Evolutionary conservation across 1,140 invertebrate species (phyloP), one percentile per base, ranked within the genome.

Genomic region (Zaprionus vittiger): DNA sequence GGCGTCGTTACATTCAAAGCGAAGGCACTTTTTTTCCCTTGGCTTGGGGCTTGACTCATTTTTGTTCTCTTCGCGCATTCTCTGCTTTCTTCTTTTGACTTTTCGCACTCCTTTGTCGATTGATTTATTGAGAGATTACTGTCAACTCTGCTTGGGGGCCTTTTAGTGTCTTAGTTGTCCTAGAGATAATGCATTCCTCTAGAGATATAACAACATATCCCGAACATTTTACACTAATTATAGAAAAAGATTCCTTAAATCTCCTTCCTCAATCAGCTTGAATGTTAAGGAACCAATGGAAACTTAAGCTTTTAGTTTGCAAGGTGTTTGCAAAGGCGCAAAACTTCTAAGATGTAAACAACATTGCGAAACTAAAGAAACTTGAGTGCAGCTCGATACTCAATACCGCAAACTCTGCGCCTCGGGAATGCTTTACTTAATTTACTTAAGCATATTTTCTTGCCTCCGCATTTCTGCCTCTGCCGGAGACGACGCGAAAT

Each of bases 101-200:
- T 41, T 57, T 59, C 20, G 31, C 24, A 34, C 38, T 49, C 37
- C 31, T 47, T 24, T 20, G 31, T 49, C 70, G 57, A 82, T 75
- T 70, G 70, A 82, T 82, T 79, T 83, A 82, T 82, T 83, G 49
- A 79, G 70, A 59, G 73, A 77, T 81, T 81, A 77, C 72, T 81
- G 64, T 73, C 71, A 70, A 66, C 55, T 60, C 80, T 57, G 63
- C 41, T 11, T 2, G 76, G 41, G 38, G 65, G 65, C 38, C 55
- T 59, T 52, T 75, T 49, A 80, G 65, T 80, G 49, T 79, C 47
- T 79, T 65, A 56, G 17, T 37, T 79, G 61, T 61, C 67, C 47
- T 26, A 64, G 41, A 17, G 41, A 47, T 15, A n/a, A 0, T 47
- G 41, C 7, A 5, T 47, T 47, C 7, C 38, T n/a, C 38, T n/a